Conservation (phyloP, 2,888 invertebrate genomes). For the Brenthis daphne region DNA sequence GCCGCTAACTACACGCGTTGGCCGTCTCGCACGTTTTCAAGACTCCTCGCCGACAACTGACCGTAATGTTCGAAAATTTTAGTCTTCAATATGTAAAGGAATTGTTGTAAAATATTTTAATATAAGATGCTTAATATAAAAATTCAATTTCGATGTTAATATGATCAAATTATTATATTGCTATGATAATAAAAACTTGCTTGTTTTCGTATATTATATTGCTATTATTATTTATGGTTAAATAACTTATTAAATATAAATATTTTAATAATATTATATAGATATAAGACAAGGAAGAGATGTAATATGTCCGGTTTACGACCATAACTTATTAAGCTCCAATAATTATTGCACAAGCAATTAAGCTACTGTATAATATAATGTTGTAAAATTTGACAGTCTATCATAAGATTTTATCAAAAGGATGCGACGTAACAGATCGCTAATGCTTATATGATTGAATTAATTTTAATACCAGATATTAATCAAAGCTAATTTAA, state of each 20-base stretch:
- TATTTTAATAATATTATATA: no score
- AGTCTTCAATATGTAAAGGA: constrained; percentile 8
- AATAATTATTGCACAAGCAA: constrained; percentile 1
- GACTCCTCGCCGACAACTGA: constrained; percentile 26
- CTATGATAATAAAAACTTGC: no score
- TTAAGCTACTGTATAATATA: neutral
- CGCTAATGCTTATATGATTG: neutral
- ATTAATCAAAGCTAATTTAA: constrained; percentile 17
- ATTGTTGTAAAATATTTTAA: neutral
- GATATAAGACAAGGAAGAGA: no score
- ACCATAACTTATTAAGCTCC: neutral
- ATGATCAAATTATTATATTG: no score
- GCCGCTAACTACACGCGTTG: constrained; percentile 66
- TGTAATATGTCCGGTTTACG: neutral
- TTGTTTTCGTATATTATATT: no score
- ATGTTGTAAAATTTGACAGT: constrained; percentile 1
- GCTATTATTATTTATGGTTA: no score
- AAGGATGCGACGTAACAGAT: constrained; percentile 22
- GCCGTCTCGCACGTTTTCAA: constrained; percentile 29
- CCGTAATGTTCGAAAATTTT: constrained; percentile 31
- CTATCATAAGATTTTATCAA: constrained; percentile 10
- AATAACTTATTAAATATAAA: no score
- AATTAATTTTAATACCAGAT: constrained; percentile 18
- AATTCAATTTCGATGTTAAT: neutral
- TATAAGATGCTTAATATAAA: neutral